Percentiles rank a stretch among this genome's conserved stretches.
Conservation (phyloP, 2,113 vertebrate genomes). For the Caretta caretta region DNA sequence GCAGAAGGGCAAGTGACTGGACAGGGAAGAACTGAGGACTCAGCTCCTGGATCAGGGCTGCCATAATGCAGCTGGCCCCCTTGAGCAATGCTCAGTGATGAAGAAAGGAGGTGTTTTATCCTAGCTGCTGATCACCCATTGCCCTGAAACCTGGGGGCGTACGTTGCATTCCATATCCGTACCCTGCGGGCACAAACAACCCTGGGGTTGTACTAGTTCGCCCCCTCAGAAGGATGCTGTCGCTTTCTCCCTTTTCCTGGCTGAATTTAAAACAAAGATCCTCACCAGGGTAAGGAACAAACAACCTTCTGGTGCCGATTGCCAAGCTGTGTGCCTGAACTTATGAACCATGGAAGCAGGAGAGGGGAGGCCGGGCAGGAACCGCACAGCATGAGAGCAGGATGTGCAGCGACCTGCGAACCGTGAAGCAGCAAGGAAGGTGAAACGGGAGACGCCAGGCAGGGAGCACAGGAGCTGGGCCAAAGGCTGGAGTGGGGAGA, state of each 20-base stretch:
- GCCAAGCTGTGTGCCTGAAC: not conserved
- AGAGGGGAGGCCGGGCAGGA: not conserved
- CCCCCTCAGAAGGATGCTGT: accelerated
- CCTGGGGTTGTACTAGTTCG: accelerated
- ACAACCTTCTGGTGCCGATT: not conserved
- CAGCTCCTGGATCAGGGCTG: too few relatives aligned
- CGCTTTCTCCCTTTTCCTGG: not conserved
- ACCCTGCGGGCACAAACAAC: not conserved
- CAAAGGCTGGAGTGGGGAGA: not conserved
- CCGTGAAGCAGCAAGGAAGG: not conserved
- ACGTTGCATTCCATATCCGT: not conserved
- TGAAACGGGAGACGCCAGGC: accelerated
- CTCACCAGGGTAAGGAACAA: not conserved
- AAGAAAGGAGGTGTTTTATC: not conserved
- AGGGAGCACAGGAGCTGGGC: not conserved
- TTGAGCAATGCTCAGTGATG: not conserved
- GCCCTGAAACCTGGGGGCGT: not conserved
- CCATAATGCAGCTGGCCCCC: not conserved
- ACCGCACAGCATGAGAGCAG: not conserved
- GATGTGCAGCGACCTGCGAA: not conserved
- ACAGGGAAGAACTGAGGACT: not conserved
- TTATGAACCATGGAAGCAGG: not conserved
- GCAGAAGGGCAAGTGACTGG: accelerated
- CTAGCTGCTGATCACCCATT: not conserved
- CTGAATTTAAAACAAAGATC: accelerated